Base-by-base conservation (phyloP, 2,888 invertebrate genomes). In the Branchinecta sandiegonensis region DNA sequence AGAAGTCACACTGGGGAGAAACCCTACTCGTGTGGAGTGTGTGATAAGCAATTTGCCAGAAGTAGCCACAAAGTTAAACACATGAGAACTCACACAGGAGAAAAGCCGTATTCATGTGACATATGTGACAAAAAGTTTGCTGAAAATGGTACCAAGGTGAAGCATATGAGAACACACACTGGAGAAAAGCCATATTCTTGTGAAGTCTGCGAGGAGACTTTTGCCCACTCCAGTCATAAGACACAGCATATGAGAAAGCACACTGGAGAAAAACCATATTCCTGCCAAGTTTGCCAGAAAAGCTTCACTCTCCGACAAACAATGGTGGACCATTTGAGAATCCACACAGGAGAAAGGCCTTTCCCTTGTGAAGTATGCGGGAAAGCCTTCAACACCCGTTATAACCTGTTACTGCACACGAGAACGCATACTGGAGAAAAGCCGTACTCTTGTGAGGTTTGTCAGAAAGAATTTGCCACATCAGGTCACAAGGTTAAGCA, bases 251-350 rank as follows among this genome's bases (percentile, higher is more conserved):
- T 17, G 14, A 67, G 46, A 11, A 67, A 47, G 23, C 69, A 68
- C 37, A 69, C 69, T 14, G 37, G 64, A 13, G 48, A 46, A 48
- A 68, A 69, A 50, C 68, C 68, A 46, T 69, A 46, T 48, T 46
- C 69, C 12, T 69, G 68, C 47, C 14, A 23, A 8, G 48, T 69
- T 48, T 69, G 69, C 64, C 11, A 46, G 17, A 56, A 47, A 9
- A 37, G 46, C 12, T 69, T 69, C 69, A 46, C 69, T n/a, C 13
- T 56, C 48, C 12, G 46, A 14, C 12, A 12, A 14, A 69, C 48
- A 56, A 23, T 47, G 23, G 50, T 50, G 47, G 47, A 46, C 4
- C 69, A 68, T 48, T 8, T 47, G 10, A 7, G 12, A 65, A 68
- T 65, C 10, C 69, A 68, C 48, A 48, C 67, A 8, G 67, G 48